Conservation (phyloP, 1,140 invertebrate genomes). For the Drosophila lowei region DNA sequence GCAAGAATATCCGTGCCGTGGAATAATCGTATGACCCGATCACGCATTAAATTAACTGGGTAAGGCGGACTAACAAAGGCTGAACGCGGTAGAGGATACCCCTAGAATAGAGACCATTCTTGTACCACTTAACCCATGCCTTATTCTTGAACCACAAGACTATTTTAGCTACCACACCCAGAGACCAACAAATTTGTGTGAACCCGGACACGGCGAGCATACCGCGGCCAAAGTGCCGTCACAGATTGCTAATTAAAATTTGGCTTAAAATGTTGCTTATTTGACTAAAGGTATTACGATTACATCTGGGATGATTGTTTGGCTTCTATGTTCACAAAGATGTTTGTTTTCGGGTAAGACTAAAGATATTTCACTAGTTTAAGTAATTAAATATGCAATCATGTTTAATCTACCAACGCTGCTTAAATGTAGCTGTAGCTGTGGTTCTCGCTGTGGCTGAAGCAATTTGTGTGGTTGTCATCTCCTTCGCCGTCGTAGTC, state of each 20-base stretch:
- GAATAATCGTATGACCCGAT: too few species aligned
- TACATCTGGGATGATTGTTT: conserved; percentile 64
- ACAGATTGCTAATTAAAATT: conserved; percentile 56
- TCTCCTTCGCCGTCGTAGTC: conserved; percentile 87
- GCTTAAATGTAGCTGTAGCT: conserved; percentile 19
- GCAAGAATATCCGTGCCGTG: too few species aligned
- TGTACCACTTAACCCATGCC: too few species aligned
- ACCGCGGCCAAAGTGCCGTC: too few species aligned
- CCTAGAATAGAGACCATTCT: too few species aligned
- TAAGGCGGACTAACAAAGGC: too few species aligned
- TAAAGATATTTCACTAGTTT: conserved; percentile 55
- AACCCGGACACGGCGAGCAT: too few species aligned
- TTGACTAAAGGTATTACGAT: conserved; percentile 51
- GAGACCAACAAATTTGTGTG: too few species aligned
- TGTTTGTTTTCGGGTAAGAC: conserved; percentile 32
- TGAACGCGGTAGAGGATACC: too few species aligned
- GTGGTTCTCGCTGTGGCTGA: conserved; percentile 16
- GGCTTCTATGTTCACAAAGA: conserved; percentile 45
- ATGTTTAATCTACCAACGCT: conserved; percentile 52
- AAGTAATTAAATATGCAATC: conserved; percentile 59
- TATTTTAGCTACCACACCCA: too few species aligned
- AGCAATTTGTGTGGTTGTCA: conserved; percentile 39
- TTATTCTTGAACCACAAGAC: too few species aligned
- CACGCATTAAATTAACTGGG: too few species aligned
- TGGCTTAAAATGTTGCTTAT: conserved; percentile 47